Percentiles rank a stretch among this genome's conserved stretches.
Conservation (phyloP, 2,797 vertebrate species). For the Chanos chanos region DNA sequence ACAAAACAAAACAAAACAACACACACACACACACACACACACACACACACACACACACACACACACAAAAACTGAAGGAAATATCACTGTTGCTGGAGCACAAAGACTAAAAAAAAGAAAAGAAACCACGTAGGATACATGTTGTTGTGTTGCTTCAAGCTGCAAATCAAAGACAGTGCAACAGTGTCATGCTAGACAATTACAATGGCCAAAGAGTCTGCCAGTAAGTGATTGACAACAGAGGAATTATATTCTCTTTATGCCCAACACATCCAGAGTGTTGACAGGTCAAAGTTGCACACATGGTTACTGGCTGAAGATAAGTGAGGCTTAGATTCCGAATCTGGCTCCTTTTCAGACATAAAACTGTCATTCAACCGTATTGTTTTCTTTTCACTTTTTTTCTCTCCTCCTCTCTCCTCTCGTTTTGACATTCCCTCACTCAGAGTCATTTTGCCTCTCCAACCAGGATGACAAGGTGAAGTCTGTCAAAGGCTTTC, state of each 20-base stretch:
- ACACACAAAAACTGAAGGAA: no score
- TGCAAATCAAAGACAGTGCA: no score
- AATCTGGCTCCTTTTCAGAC: conserved; percentile 16
- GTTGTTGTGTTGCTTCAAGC: no score
- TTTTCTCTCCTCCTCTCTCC: conserved; percentile 7
- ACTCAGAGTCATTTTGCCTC: conserved; percentile 14
- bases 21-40: no score
- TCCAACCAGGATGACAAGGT: conserved; percentile 27
- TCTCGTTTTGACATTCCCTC: conserved; percentile 29
- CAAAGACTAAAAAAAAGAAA: no score
- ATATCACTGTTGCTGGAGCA: no score
- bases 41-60: no score
- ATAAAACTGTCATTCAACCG: conserved; percentile 28
- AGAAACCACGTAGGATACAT: no score
- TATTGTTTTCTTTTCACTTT: conserved; percentile 19
- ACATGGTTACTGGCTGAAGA: conserved; percentile 22
- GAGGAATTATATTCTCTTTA: background rate
- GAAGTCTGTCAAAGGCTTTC: conserved; percentile 12
- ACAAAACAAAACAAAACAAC: no score
- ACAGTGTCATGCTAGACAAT: conserved; percentile 4
- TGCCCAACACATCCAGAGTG: background rate
- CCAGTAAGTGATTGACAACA: conserved; percentile 1
- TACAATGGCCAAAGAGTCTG: background rate
- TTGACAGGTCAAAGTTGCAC: conserved; percentile 21
- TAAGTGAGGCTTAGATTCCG: conserved; percentile 22